A percentile compares a stretch with the other conserved stretches of the same genome.
phyloP scores from a whole-genome alignment of 2,113 vertebrate species.

The Delphinus delphis region DNA sequence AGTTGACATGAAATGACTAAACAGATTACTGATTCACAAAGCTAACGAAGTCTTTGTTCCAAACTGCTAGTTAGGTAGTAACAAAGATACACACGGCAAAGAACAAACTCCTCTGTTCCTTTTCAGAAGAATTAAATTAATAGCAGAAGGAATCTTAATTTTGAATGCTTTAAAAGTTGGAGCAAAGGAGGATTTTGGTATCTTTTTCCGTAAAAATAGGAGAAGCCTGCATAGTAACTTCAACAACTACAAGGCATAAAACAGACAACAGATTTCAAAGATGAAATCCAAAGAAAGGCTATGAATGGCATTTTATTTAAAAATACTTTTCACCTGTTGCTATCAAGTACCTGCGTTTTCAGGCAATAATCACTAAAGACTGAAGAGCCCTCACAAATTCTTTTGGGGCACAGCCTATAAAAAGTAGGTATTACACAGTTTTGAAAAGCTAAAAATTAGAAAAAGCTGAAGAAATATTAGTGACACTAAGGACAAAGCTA shows the following conservation, averaged over 20 bases:
- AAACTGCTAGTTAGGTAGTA: neutral
- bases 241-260: neutral
- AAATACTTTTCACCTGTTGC: neutral
- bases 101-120: neutral
- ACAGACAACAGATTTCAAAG: conserved; percentile 30
- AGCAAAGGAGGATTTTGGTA: neutral
- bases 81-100: neutral
- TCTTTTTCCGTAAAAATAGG: neutral
- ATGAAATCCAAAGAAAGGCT: neutral
- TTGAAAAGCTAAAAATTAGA: neutral
- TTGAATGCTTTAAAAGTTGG: neutral
- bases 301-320: neutral
- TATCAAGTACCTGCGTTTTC: neutral
- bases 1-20: neutral
- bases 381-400: neutral
- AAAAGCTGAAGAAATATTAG: neutral
- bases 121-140: conserved; percentile 35
- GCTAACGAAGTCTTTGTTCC: neutral
- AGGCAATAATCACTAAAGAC: neutral
- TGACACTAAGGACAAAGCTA: neutral
- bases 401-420: neutral
- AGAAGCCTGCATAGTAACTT: neutral
- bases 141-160: conserved; percentile 30
- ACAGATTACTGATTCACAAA: neutral
- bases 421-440: neutral